Evolutionary conservation across 2,888 invertebrate genomes (phyloP).

Genomic region (Sarcophaga subvicina): DNA sequence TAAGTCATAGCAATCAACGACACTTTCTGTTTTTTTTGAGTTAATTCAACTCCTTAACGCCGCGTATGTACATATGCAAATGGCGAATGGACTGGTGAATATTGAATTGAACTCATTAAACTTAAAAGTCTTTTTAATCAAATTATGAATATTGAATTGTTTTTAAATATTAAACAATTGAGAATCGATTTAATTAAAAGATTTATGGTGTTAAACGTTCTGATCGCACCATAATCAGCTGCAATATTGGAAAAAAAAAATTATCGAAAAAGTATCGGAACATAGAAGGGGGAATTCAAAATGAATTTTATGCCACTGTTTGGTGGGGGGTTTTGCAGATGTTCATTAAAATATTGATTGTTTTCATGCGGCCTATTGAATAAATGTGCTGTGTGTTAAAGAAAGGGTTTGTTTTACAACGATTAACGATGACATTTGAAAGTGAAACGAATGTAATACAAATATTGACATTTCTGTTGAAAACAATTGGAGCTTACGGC

Average conservation of each 20-base stretch:
- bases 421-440: conserved; percentile 32
- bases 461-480: conserved; percentile 3
- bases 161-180: conserved; percentile 59
- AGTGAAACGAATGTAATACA: conserved; percentile 26
- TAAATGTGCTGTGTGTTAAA: neutral
- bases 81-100: conserved; percentile 7
- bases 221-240: conserved; percentile 55
- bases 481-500: conserved; percentile 12
- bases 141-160: conserved; percentile 53
- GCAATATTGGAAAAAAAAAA: neutral
- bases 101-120: conserved; percentile 29
- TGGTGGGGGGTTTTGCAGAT: conserved; percentile 60
- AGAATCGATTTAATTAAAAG: conserved; percentile 65
- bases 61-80: conserved; percentile 25
- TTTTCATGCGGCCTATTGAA: conserved; percentile 37
- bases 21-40: neutral
- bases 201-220: conserved; percentile 66
- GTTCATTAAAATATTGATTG: conserved; percentile 60
- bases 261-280: no score
- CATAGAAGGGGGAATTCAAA: neutral
- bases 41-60: neutral
- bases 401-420: conserved; percentile 46
- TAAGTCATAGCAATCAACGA: conserved; percentile 2
- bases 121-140: conserved; percentile 60
- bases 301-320: neutral